Base-by-base conservation (phyloP, 2,888 invertebrate genomes). In the Drosophila pegasa region DNA sequence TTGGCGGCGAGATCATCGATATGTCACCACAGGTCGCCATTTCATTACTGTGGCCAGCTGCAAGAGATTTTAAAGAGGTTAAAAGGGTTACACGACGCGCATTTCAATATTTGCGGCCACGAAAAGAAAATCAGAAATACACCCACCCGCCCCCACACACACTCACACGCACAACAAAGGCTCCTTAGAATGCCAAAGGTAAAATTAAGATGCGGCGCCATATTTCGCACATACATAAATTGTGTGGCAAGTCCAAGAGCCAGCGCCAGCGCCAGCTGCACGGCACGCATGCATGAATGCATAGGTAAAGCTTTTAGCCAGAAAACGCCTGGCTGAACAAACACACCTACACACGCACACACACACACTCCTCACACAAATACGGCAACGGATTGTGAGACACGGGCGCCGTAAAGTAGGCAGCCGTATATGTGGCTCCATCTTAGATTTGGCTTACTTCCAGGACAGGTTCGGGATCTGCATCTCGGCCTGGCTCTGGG, bases 1-100 rank as follows among this genome's bases (percentile, higher is more conserved):
- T 91, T 85, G 92, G 92, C 86, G 92, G 92, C 89, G 92, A 92
- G 91, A 92, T 92, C 92, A 92, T 92, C 92, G 92, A 92, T 89
- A 91, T 90, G 88, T 92, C 91, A 91, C 90, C 91, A 90, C 90
- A 86, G 89, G 91, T 91, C 90, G 92, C 92, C 92, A 92, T 92
- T 92, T 92, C 92, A 92, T 91, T 90, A 91, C 88, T 91, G 89
- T 90, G 92, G 91, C 91, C 90, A 90, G 91, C 92, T 92, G 71
- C 18, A 80, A 82, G 22, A 70, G 61, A 70, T 37, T 63, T 51
- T 37, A 62, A 45, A 47, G 27, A 27, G n/a, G 35, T 68, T 51
- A 62, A 60, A 40, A 43, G 51, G 47, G 16, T 74, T 51, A 57
- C 58, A 51, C 65, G 22, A 51, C 43, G 48, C 59, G 37, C 58